A percentile compares a stretch with the other conserved stretches of the same genome.
Conservation (phyloP, 2,797 vertebrate genomes). For the Coendou prehensilis region DNA sequence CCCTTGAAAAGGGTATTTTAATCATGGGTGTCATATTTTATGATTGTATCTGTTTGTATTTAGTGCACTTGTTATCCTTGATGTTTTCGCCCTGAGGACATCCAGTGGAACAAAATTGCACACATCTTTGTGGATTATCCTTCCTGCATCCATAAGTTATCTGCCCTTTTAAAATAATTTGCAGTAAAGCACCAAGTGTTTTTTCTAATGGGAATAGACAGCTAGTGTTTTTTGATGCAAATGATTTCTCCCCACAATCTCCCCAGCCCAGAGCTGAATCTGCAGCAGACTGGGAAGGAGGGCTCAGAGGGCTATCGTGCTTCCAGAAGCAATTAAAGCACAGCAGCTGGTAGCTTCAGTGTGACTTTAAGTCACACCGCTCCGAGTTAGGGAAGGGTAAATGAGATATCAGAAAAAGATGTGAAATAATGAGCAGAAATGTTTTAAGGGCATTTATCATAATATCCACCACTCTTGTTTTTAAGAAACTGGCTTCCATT, state of each 20-base stretch:
- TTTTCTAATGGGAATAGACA: conserved; percentile 84
- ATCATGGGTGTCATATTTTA: conserved; percentile 85
- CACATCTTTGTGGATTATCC: conserved; percentile 83
- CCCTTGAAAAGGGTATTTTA: conserved; percentile 85
- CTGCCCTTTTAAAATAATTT: conserved; percentile 85
- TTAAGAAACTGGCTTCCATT: conserved; percentile 55
- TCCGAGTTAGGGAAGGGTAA: conserved; percentile 54
- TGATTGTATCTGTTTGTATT: conserved; percentile 87
- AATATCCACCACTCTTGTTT: conserved; percentile 31
- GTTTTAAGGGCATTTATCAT: conserved; percentile 41
- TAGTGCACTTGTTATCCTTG: conserved; percentile 85
- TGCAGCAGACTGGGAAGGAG: not conserved
- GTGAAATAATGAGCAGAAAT: not conserved
- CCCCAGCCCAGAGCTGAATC: conserved; percentile 69
- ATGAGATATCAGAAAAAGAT: conserved; percentile 19
- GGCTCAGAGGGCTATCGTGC: not conserved
- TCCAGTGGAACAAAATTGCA: conserved; percentile 81
- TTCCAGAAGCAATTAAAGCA: conserved; percentile 75
- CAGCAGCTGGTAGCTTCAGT: not conserved
- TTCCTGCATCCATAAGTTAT: conserved; percentile 85
- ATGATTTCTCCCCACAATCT: conserved; percentile 71
- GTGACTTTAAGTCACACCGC: conserved; percentile 43
- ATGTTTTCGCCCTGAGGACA: conserved; percentile 83
- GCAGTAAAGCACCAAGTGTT: conserved; percentile 78
- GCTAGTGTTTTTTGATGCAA: conserved; percentile 79